These are phyloP conservation scores for Cyprinodon tularosa DNA, from an alignment of 2,113 vertebrate species.

Conservation along the genomic window DNA sequence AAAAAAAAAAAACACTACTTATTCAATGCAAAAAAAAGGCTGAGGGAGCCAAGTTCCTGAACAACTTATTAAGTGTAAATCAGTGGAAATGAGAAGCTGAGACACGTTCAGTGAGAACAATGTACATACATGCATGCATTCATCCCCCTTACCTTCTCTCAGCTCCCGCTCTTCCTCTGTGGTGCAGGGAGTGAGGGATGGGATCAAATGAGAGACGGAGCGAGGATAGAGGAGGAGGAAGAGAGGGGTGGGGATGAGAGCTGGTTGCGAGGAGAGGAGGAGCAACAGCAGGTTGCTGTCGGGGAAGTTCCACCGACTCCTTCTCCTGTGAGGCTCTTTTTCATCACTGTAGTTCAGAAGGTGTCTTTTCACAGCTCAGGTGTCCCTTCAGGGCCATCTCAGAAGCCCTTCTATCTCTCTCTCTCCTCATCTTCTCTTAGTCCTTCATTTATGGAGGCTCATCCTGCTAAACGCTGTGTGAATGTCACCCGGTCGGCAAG, in stretches of 20 bases:
- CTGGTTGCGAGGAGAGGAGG: conserved; percentile 64
- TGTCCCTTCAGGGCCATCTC: conserved; percentile 60
- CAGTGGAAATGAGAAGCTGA: conserved; percentile 54
- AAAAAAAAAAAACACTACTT: conserved; percentile 16
- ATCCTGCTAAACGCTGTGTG: conserved; percentile 52
- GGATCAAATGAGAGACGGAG: conserved; percentile 73
- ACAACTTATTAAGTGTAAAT: conserved; percentile 35
- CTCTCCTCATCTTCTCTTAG: conserved; percentile 29
- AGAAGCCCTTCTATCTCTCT: conserved; percentile 8
- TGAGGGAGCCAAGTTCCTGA: conserved; percentile 51
- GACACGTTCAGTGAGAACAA: conserved; percentile 54
- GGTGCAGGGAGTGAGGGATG: conserved; percentile 65
- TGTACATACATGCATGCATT: conserved; percentile 51
- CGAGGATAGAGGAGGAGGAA: conserved; percentile 56
- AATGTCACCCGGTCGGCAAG: conserved; percentile 59
- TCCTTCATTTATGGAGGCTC: conserved; percentile 61
- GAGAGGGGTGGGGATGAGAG: conserved; percentile 48
- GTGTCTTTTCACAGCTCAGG: conserved; percentile 55
- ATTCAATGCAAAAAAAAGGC: conserved; percentile 24
- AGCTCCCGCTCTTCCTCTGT: conserved; percentile 60
- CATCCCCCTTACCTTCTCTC: conserved; percentile 65
- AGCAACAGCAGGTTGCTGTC: conserved; percentile 74
- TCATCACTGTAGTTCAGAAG: conserved; percentile 34
- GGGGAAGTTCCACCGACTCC: conserved; percentile 63
- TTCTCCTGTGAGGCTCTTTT: conserved; percentile 42